Conservation (phyloP, 2,113 vertebrate species). For the Eublepharis macularius region DNA sequence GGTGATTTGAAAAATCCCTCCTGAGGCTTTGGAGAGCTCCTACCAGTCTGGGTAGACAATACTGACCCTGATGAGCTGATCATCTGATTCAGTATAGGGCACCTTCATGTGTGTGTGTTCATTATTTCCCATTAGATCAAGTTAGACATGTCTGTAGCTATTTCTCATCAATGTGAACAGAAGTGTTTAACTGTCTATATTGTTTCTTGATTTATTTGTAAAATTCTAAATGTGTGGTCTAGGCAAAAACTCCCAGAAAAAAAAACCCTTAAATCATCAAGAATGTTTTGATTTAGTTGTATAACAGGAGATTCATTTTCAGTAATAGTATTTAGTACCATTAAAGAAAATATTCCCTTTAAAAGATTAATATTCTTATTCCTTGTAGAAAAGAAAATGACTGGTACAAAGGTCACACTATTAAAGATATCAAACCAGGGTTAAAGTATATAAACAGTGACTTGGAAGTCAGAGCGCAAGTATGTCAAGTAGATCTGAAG, state of each 20-base stretch:
- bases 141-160: background rate
- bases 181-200: background rate
- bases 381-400: slow-evolving; percentile 24
- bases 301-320: slow-evolving; percentile 19
- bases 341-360: background rate
- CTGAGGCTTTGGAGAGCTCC: no score
- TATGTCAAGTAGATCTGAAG: slow-evolving; percentile 66
- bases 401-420: slow-evolving; percentile 39
- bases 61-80: no score
- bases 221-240: no score
- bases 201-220: background rate
- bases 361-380: slow-evolving; percentile 46
- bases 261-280: background rate
- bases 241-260: no score
- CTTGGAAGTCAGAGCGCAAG: slow-evolving; percentile 54
- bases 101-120: no score
- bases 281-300: background rate
- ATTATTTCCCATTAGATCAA: background rate
- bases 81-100: no score
- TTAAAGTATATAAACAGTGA: slow-evolving; percentile 52
- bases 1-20: no score
- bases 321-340: background rate
- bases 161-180: background rate
- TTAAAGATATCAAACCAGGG: slow-evolving; percentile 43
- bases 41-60: no score